Evolutionary conservation across 1,140 invertebrate species (phyloP).

Genomic region (Branchinecta lynchi): DNA sequence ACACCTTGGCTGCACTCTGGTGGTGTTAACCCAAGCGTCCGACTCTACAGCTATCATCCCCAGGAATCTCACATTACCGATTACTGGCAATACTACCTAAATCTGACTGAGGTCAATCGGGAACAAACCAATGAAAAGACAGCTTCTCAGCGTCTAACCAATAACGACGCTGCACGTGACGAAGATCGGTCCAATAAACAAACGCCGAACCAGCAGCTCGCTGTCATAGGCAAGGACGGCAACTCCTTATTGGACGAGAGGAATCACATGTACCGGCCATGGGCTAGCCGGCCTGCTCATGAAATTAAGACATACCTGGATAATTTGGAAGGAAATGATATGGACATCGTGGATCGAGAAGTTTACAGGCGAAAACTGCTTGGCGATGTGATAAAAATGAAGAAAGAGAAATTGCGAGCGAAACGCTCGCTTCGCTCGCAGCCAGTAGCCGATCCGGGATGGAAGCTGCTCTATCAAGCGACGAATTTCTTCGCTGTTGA

Average conservation of each 20-base stretch:
- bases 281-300: not conserved
- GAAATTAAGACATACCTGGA: not conserved
- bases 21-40: slow-evolving; percentile 20
- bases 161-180: not conserved
- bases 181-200: not conserved
- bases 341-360: not conserved
- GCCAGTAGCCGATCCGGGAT: slow-evolving; percentile 4
- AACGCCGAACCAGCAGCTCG: too few species aligned
- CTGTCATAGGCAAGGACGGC: too few species aligned
- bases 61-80: not conserved
- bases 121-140: not conserved
- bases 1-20: slow-evolving; percentile 21
- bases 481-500: slow-evolving; percentile 15
- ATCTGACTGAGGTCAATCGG: slow-evolving; percentile 15
- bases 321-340: not conserved
- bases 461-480: slow-evolving; percentile 20
- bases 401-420: too few species aligned
- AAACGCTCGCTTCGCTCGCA: not conserved
- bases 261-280: not conserved
- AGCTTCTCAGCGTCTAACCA: not conserved
- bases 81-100: slow-evolving; percentile 21
- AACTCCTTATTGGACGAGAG: not conserved
- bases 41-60: slow-evolving; percentile 17
- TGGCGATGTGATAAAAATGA: not conserved
- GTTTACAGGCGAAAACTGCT: not conserved